Evolutionary conservation across 1,140 invertebrate species (phyloP).

Genomic region (Solenopsis invicta): DNA sequence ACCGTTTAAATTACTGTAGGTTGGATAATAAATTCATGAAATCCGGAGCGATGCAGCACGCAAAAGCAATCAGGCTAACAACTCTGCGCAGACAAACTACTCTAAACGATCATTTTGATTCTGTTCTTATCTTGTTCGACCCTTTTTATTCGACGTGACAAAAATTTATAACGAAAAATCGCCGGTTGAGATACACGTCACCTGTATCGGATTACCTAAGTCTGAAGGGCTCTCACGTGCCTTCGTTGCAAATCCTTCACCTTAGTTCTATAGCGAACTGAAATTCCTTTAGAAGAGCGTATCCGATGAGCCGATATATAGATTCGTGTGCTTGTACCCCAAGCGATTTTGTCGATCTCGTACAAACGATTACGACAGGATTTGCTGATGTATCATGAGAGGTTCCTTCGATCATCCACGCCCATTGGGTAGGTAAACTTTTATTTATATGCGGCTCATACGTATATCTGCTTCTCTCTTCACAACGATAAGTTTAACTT

Average conservation of each 20-base stretch:
- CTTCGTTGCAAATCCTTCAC: slow-evolving; percentile 23
- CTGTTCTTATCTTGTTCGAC: not conserved
- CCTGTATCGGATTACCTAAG: slow-evolving; percentile 25
- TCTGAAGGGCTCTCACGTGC: slow-evolving; percentile 1
- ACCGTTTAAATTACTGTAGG: not conserved
- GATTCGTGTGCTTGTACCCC: not conserved
- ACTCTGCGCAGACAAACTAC: not conserved
- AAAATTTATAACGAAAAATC: slow-evolving; percentile 43
- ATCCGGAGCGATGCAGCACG: not conserved
- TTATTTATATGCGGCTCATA: slow-evolving; percentile 43
- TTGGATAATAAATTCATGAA: not conserved
- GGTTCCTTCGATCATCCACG: slow-evolving; percentile 1
- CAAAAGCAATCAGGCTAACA: not conserved
- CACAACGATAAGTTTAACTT: not conserved
- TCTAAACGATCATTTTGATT: slow-evolving; percentile 32
- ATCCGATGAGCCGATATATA: not conserved
- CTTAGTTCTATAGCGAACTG: slow-evolving; percentile 15
- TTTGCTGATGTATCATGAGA: not conserved
- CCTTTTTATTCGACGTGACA: not conserved
- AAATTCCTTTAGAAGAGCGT: slow-evolving; percentile 41
- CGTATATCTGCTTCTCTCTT: not conserved
- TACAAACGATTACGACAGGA: slow-evolving; percentile 38
- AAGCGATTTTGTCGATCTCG: slow-evolving; percentile 10
- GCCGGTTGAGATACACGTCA: not conserved
- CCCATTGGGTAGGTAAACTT: slow-evolving; percentile 1